A percentile compares a stretch with the other conserved stretches of the same genome.
phyloP scores from a whole-genome alignment of 2,113 vertebrate genomes.

The Herpetotheres cachinnans region DNA sequence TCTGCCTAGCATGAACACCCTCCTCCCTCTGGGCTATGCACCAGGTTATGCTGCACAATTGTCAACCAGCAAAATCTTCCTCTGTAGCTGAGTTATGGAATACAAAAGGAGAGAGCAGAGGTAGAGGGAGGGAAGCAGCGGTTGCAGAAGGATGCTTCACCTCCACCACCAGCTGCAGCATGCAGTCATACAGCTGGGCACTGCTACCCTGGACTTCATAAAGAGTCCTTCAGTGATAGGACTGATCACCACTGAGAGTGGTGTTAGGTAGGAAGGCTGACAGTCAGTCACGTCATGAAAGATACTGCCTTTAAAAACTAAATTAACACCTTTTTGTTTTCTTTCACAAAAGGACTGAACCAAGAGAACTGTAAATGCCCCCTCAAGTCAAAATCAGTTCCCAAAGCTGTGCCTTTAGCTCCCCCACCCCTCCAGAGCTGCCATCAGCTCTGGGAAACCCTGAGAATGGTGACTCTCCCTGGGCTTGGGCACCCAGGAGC shows the following conservation, averaged over 20 bases:
- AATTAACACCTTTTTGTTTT: neutral
- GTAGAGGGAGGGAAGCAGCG: neutral
- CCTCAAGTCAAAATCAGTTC: neutral
- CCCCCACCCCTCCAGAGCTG: neutral
- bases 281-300: neutral
- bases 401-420: neutral
- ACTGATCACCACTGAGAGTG: neutral
- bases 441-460: neutral
- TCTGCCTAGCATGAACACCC: slow-evolving; percentile 50
- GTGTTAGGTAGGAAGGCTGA: neutral
- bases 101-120: neutral
- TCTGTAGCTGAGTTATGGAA: neutral
- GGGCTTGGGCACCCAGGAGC: fast-evolving
- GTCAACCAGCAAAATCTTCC: neutral
- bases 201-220: neutral
- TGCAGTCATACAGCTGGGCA: neutral
- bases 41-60: neutral
- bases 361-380: neutral
- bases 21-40: neutral
- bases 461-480: neutral
- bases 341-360: neutral
- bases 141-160: neutral
- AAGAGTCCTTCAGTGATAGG: neutral
- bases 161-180: neutral
- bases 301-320: neutral